Percentiles rank a stretch among this genome's conserved stretches.
These are phyloP conservation scores for Phyllostomus hastatus DNA, from an alignment of 2,113 vertebrate genomes.

Conservation along the genomic window DNA sequence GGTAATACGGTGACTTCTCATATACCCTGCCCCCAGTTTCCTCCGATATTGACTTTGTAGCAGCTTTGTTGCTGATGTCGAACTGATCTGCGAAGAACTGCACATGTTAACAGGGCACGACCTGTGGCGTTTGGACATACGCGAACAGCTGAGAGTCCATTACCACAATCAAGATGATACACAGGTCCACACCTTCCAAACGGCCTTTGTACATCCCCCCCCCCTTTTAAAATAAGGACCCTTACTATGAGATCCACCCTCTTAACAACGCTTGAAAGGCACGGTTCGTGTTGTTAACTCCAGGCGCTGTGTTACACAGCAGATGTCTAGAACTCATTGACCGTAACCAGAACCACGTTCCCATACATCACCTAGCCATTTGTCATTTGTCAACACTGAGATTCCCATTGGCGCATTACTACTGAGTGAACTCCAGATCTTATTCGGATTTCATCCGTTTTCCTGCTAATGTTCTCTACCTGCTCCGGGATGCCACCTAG, in stretches of 20 bases:
- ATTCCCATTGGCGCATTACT: background rate
- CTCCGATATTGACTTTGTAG: background rate
- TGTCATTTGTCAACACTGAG: background rate
- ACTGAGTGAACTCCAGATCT: background rate
- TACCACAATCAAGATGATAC: background rate
- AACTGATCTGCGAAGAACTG: background rate
- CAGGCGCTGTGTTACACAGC: too few species aligned
- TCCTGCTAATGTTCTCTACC: background rate
- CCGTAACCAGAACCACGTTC: background rate
- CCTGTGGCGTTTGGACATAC: background rate
- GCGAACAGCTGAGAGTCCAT: too few species aligned
- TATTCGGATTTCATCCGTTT: background rate
- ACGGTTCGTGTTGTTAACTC: background rate
- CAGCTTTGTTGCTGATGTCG: background rate
- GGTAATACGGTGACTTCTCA: background rate
- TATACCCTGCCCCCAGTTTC: background rate
- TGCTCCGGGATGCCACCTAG: background rate
- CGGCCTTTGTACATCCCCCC: background rate
- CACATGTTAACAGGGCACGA: background rate
- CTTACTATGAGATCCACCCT: background rate
- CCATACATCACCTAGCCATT: too few species aligned
- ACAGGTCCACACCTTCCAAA: background rate
- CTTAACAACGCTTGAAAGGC: background rate
- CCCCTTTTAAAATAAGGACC: background rate
- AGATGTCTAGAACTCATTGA: background rate